Evolutionary conservation across 2,113 vertebrate species (phyloP), one percentile per base, ranked within the genome.

Genomic region (Clarias macrocephalus): DNA sequence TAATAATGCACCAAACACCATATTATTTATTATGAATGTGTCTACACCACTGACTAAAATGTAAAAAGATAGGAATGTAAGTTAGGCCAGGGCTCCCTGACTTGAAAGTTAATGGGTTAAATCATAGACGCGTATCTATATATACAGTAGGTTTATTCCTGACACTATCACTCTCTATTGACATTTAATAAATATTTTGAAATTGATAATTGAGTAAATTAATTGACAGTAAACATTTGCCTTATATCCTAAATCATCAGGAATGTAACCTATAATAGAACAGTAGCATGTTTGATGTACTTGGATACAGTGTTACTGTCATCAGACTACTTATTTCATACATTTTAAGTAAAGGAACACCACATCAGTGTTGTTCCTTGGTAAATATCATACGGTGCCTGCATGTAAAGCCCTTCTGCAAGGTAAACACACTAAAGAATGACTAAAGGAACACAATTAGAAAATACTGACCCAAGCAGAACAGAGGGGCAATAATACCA

Each of bases 401-500:
- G 9, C 63, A 54, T 68, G 23, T 83, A 68, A 68, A 68, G 63
- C 25, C 56, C 48, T 6, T 83, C 62, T 83, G n/a, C 82, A 73
- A 68, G 54, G 18, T 21, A 56, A 73, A 73, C n/a, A 30, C 25
- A 83, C 52, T 28, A 33, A 33, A 83, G n/a, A 57, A 83, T 56
- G 82, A 68, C 82, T 81, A 62, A 70, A 70, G 18, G 82, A 21
- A 83, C 62, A 70, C 65, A 83, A 70, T 83, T 83, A 70, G 18
- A 77, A 77, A 85, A 77, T 73, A 85, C 84, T 77, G 72, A 63
- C 73, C 72, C 33, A 42, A 76, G 84, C 84, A 87, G 57, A 82
- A 48, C 68, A 80, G 28, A 42, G 37, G 48, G 82, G 72, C 23
- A 83, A 84, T 66, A 88, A 57, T 30, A 21, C 12, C 62, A 57